Evolutionary conservation across 1,140 invertebrate genomes (phyloP).

Genomic region (Hydropsyche tenuis): DNA sequence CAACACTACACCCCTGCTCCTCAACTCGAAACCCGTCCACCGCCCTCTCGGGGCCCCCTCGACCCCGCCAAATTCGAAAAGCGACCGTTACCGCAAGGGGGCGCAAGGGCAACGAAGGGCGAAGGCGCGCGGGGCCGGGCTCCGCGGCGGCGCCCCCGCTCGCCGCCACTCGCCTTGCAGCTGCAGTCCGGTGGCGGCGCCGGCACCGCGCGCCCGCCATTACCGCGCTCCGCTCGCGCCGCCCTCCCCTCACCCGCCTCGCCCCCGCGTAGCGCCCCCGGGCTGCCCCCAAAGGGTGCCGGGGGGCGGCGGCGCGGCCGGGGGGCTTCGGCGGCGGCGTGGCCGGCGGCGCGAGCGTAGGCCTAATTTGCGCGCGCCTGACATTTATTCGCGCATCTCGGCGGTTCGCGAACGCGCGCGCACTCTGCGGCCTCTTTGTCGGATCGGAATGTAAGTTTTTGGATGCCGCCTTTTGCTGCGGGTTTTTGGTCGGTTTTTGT

Average conservation of each 20-base stretch:
- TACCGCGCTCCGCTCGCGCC: neutral
- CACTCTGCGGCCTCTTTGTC: neutral
- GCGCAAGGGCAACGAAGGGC: too few species aligned
- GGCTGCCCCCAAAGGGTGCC: too few species aligned
- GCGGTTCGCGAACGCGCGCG: constrained; percentile 2
- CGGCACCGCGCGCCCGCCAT: neutral
- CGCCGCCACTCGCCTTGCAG: neutral
- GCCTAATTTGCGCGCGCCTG: constrained; percentile 17
- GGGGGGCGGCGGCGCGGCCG: neutral
- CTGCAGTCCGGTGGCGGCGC: neutral
- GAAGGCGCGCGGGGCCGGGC: neutral
- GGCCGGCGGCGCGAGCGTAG: neutral
- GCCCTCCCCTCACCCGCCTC: neutral
- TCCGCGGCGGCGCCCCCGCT: neutral
- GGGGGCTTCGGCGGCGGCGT: neutral
- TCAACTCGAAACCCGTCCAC: too few species aligned
- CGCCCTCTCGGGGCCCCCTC: too few species aligned
- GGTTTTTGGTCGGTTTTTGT: too few species aligned
- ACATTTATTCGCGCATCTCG: neutral
- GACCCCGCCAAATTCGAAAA: too few species aligned
- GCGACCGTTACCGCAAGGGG: too few species aligned
- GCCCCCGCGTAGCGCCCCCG: neutral
- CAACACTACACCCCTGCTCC: too few species aligned
- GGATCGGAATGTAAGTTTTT: neutral
- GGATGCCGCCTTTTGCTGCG: too few species aligned